Base-by-base conservation (phyloP, 2,113 vertebrate species). In the Malurus melanocephalus region DNA sequence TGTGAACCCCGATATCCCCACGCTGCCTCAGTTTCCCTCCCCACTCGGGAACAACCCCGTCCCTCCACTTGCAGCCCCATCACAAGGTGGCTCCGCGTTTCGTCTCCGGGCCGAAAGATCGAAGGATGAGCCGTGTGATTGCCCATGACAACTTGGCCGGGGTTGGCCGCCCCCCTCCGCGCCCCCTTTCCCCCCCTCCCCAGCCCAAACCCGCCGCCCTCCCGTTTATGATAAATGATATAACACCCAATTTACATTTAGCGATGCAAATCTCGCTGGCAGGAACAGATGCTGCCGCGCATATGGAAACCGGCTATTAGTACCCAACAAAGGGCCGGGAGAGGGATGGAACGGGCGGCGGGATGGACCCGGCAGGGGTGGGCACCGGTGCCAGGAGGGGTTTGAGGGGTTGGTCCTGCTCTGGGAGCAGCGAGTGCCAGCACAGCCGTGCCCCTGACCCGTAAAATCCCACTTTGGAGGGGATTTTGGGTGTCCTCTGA, bases 261-360 rank as follows among this genome's bases (percentile, higher is more conserved):
- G 94, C 94, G n/a, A 94, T 94, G 95, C 94, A 93, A 92, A 96
- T 96, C 89, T 93, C 73, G 52, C 83, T 28, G 94, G 91, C 95
- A 93, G 92, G 74, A 95, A 33, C 95, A 96, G 95, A 93, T 94
- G 94, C 94, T 93, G 94, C 94, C 27, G 80, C 65, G 94, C 95
- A 85, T 75, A 89, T 93, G 94, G 94, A 93, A 93, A 78, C 26
- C 75, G 53, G 84, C 67, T 27, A 61, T 95, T 85, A 83, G 72
- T 49, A 21, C 33, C 84, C 90, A 75, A 95, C 95, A 93, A 90
- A 91, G 83, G 91, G 24, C 43, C 3, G 62, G 27, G 77, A 35
- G 79, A 80, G 89, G 67, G 76, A 65, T 17, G 4, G 79, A 77
- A 40, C 1, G 14, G 32, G 80, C 43, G 62, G 85, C 62, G 4